A percentile compares a stretch with the other conserved stretches of the same genome.
Conservation (phyloP, 37 sponge, comb jelly and placozoan species). For the Halisarca cf. caerulea region DNA sequence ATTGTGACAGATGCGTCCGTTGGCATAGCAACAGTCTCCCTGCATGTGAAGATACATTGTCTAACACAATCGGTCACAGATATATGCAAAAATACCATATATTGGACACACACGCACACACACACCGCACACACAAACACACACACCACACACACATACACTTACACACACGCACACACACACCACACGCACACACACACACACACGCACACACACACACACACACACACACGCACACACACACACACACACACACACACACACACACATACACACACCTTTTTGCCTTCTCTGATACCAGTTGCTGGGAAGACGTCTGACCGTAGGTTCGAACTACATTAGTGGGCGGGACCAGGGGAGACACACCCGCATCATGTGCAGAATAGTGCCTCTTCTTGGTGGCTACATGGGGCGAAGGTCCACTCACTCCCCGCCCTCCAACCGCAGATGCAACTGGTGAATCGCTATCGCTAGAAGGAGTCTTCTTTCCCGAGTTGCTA, state of each 20-base stretch:
- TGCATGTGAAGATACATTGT: neutral
- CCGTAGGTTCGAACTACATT: neutral
- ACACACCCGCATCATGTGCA: neutral
- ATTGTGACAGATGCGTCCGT: neutral
- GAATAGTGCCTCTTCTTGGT: neutral
- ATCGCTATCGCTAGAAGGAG: neutral
- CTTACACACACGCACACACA: neutral
- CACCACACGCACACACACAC: neutral
- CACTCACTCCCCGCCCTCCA: neutral
- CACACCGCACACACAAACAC: too few relatives aligned
- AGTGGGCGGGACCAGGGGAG: neutral
- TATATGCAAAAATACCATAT: conserved; percentile 10
- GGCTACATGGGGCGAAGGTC: neutral
- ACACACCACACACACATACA: neutral
- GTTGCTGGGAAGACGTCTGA: conserved; percentile 16
- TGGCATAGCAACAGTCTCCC: neutral
- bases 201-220: neutral
- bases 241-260: neutral
- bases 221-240: neutral
- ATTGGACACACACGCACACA: too few relatives aligned
- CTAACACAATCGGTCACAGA: neutral
- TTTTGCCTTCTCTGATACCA: neutral
- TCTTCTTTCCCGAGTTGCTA: neutral
- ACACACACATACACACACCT: neutral
- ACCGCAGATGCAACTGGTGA: neutral